These are phyloP conservation scores for Holothuria leucospilota DNA, from an alignment of 53 echinoderm and acorn worm species.

Conservation along the genomic window DNA sequence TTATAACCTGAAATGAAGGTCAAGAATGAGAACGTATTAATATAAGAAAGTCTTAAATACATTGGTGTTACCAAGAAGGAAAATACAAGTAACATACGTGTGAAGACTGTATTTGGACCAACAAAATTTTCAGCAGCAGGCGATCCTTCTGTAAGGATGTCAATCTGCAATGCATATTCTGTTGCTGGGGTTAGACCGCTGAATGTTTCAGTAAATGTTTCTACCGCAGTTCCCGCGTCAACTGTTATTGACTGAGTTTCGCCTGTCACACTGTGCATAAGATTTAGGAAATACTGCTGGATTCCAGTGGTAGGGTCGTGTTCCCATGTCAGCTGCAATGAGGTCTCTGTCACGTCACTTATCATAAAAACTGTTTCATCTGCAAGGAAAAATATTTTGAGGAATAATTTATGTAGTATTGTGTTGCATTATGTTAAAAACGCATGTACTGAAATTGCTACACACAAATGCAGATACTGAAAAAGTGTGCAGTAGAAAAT, in stretches of 20 bases:
- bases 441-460: no score
- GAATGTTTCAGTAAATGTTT: neutral
- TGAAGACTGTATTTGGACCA: conserved; percentile 11
- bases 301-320: conserved; percentile 45
- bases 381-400: neutral
- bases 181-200: neutral
- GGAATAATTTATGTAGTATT: no score
- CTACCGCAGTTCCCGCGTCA: neutral
- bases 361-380: conserved; percentile 8
- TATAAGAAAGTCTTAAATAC: no score
- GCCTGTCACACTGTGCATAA: neutral
- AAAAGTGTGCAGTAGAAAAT: no score
- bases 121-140: neutral
- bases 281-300: conserved; percentile 35
- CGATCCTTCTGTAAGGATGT: neutral
- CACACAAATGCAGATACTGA: no score
- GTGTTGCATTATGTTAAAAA: no score
- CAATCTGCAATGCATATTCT: conserved; percentile 11
- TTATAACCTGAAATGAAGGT: no score
- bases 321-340: conserved; percentile 44
- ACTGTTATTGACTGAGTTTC: neutral
- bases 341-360: neutral
- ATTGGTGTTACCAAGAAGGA: no score
- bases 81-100: neutral
- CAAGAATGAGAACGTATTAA: no score